A percentile compares a stretch with the other conserved stretches of the same genome.
Evolutionary conservation across 2,888 invertebrate species (phyloP).

Genomic region (Leptarthrus brevirostris): DNA sequence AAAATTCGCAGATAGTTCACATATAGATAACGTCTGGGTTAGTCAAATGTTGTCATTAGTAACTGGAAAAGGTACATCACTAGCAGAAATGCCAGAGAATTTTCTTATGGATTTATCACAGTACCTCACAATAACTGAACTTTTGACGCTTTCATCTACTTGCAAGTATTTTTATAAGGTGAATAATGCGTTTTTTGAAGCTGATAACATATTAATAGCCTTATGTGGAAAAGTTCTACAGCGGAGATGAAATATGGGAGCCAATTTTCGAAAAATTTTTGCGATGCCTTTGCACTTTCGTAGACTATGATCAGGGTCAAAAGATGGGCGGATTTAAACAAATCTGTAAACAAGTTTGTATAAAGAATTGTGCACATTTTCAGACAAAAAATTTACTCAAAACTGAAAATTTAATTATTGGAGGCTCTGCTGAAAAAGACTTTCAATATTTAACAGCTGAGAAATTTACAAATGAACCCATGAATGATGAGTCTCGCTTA

Average conservation of each 20-base stretch:
- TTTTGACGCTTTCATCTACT: constrained; percentile 48
- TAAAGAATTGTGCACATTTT: not conserved
- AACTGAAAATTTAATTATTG: not conserved
- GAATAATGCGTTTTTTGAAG: no score
- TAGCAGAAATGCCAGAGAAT: constrained; percentile 48
- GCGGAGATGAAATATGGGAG: constrained; percentile 51
- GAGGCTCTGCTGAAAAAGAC: no score
- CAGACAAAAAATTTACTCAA: not conserved
- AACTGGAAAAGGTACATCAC: constrained; percentile 20
- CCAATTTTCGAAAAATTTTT: constrained; percentile 50
- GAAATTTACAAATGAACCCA: no score
- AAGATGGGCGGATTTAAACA: constrained; percentile 37
- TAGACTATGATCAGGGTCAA: constrained; percentile 40
- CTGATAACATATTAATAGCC: not conserved
- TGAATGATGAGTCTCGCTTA: no score
- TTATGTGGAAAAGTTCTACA: constrained; percentile 46
- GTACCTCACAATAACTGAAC: constrained; percentile 44
- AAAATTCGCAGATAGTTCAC: not conserved
- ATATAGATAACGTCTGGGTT: constrained; percentile 17
- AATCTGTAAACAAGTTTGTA: constrained; percentile 40
- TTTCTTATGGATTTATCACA: constrained; percentile 28
- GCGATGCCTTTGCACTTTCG: constrained; percentile 21
- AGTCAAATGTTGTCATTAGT: constrained; percentile 42
- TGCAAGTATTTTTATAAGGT: constrained; percentile 50
- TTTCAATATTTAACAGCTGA: no score